Evolutionary conservation across 2,113 vertebrate species (phyloP).

Genomic region (Festucalex cinctus): DNA sequence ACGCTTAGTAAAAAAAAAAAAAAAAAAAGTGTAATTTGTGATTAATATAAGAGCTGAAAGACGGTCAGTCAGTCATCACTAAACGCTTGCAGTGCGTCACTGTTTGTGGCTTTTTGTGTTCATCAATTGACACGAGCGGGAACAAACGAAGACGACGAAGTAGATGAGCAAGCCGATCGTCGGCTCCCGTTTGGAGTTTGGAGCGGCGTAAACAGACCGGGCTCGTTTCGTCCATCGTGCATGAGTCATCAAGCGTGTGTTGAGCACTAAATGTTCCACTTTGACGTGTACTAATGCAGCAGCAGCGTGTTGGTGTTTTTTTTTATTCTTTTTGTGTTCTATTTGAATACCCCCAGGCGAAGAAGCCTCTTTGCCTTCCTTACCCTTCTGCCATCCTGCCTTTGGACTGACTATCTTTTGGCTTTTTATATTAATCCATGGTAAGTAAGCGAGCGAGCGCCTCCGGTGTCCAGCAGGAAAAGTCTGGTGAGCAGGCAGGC

Average conservation of each 20-base stretch:
- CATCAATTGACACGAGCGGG: not conserved
- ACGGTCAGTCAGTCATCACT: slow-evolving; percentile 64
- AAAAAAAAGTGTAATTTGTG: slow-evolving; percentile 10
- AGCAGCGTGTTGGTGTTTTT: slow-evolving; percentile 64
- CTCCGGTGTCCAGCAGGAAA: not conserved
- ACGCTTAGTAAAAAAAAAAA: not conserved
- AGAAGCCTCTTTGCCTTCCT: slow-evolving; percentile 99
- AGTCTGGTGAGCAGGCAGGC: slow-evolving; percentile 23
- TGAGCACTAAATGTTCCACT: slow-evolving; percentile 66
- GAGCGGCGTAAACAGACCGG: slow-evolving; percentile 39
- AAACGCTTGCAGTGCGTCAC: slow-evolving; percentile 12
- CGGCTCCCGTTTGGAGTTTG: not conserved
- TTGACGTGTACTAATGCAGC: slow-evolving; percentile 67
- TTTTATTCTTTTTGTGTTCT: slow-evolving; percentile 38
- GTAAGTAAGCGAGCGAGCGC: slow-evolving; percentile 82
- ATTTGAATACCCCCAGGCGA: slow-evolving; percentile 84
- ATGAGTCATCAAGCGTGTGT: slow-evolving; percentile 73
- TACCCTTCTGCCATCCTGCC: slow-evolving; percentile 99
- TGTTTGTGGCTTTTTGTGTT: not conserved
- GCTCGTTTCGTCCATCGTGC: slow-evolving; percentile 44
- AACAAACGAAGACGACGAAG: not conserved
- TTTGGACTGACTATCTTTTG: slow-evolving; percentile 99
- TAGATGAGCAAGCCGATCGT: too few species aligned
- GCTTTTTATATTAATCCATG: slow-evolving; percentile 99
- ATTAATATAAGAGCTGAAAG: slow-evolving; percentile 76